Conservation (phyloP, 2,797 vertebrate genomes). For the Pygocentrus nattereri region DNA sequence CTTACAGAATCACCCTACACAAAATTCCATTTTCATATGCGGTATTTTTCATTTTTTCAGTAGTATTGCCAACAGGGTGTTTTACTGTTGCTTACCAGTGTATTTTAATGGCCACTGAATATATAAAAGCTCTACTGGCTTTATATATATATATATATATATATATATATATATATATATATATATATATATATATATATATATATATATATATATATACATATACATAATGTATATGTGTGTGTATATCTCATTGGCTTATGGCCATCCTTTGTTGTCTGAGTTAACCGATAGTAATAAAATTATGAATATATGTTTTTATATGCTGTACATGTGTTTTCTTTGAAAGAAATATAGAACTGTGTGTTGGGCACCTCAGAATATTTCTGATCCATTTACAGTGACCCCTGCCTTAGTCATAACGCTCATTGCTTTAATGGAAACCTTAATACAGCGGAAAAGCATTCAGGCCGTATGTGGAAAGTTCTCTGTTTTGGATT, state of each 20-base stretch:
- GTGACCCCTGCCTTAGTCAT: not conserved
- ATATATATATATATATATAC: no score
- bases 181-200: slow-evolving; percentile 60
- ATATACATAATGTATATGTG: slow-evolving; percentile 50
- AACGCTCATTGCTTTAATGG: no score
- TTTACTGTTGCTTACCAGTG: slow-evolving; percentile 61
- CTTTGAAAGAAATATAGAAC: slow-evolving; percentile 23
- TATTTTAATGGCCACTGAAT: slow-evolving; percentile 74
- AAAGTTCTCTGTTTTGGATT: no score
- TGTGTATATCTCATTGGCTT: slow-evolving; percentile 68
- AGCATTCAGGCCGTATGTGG: no score
- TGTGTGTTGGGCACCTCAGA: not conserved
- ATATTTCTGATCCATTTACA: not conserved
- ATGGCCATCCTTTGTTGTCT: slow-evolving; percentile 72
- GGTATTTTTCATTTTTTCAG: slow-evolving; percentile 52
- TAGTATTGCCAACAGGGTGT: slow-evolving; percentile 53
- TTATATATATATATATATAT: slow-evolving; percentile 60
- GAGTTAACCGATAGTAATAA: slow-evolving; percentile 79
- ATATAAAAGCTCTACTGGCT: slow-evolving; percentile 63
- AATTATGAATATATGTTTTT: slow-evolving; percentile 86
- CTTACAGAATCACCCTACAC: slow-evolving; percentile 6
- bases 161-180: slow-evolving; percentile 57
- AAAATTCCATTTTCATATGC: slow-evolving; percentile 39
- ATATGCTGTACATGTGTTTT: slow-evolving; percentile 64
- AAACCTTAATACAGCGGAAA: no score